Evolutionary conservation across 2,888 invertebrate species (phyloP).

Genomic region (Girardia tigrina): DNA sequence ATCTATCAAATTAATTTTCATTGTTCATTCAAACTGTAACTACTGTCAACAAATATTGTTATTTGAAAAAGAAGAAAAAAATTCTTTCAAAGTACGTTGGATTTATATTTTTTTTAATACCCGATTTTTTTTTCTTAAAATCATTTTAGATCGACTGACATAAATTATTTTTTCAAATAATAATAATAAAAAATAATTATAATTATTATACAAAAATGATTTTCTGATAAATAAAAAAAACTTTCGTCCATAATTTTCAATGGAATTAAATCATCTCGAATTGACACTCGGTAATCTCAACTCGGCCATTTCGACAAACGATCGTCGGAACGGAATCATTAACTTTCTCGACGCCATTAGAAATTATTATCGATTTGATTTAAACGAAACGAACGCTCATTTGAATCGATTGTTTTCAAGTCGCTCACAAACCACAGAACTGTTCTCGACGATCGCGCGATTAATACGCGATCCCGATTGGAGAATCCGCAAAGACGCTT

Average conservation of each 20-base stretch:
- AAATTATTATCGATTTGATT: conserved; percentile 9
- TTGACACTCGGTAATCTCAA: not conserved
- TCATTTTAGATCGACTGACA: too few relatives aligned
- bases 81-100: not conserved
- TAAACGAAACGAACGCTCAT: not conserved
- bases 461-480: not conserved
- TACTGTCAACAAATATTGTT: conserved; percentile 2
- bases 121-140: too few relatives aligned
- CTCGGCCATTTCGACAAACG: not conserved
- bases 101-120: not conserved
- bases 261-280: not conserved
- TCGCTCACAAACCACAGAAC: not conserved
- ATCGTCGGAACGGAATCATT: not conserved
- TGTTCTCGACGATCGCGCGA: not conserved
- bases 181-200: too few relatives aligned
- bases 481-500: not conserved
- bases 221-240: not conserved
- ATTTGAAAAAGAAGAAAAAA: too few relatives aligned
- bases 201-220: not conserved
- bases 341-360: not conserved
- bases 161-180: too few relatives aligned
- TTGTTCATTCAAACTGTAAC: conserved; percentile 9
- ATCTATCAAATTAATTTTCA: not conserved
- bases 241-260: too few relatives aligned
- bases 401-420: not conserved